phyloP scores from a whole-genome alignment of 2,888 invertebrate species.

The Cyclophora punctaria region DNA sequence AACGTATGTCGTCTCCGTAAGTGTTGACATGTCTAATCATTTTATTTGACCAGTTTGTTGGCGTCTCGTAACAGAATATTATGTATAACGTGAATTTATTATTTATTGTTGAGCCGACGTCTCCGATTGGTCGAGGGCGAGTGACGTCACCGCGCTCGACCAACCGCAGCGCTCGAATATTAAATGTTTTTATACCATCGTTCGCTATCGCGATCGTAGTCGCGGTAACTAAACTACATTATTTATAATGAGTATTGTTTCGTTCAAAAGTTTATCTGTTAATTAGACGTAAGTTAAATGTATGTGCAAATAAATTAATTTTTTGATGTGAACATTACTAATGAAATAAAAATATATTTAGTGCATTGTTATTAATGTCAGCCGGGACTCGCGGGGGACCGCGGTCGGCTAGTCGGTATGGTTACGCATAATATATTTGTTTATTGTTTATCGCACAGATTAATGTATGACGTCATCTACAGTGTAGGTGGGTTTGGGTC shows the following conservation, averaged over 20 bases:
- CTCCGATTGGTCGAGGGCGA: background rate
- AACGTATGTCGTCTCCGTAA: conserved; percentile 12
- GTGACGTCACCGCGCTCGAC: background rate
- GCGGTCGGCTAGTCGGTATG: conserved; percentile 3
- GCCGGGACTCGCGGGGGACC: conserved; percentile 1
- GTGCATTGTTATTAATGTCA: conserved; percentile 10
- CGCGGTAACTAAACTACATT: background rate
- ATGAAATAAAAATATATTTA: conserved; percentile 26
- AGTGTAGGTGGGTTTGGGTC: background rate
- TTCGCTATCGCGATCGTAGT: background rate
- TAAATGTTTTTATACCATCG: background rate
- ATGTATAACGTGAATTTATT: no score
- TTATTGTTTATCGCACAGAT: no score
- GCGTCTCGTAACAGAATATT: no score
- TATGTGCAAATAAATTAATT: conserved; percentile 38
- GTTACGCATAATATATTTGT: no score
- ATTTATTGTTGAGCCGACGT: conserved; percentile 7
- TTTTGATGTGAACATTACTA: conserved; percentile 47
- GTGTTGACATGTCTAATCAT: background rate
- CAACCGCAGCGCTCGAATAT: background rate
- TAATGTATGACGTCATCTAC: background rate
- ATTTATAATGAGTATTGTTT: background rate
- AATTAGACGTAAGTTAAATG: conserved; percentile 40
- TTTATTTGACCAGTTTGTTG: no score
- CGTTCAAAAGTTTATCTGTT: conserved; percentile 25